phyloP scores from a whole-genome alignment of 1,140 invertebrate genomes.

The Calliopsis andreniformis region DNA sequence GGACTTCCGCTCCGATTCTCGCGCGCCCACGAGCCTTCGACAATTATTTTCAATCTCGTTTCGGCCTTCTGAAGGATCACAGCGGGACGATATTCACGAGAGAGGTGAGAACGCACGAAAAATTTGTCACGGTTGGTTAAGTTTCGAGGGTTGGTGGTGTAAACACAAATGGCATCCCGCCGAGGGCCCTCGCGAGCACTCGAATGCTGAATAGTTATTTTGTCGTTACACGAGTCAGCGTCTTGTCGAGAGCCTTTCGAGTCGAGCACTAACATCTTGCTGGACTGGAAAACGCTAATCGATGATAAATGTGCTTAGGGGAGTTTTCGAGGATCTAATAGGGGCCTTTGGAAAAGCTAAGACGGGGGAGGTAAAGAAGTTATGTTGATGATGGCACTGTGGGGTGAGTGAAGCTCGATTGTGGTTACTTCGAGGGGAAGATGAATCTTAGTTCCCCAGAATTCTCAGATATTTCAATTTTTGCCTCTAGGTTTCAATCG shows the following conservation, averaged over 20 bases:
- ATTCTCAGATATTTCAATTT: too few species aligned
- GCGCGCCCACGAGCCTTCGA: constrained; percentile 23
- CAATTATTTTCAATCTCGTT: constrained; percentile 60
- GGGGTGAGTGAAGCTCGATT: too few species aligned
- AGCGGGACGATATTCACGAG: constrained; percentile 46
- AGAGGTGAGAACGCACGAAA: constrained; percentile 36
- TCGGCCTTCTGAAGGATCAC: constrained; percentile 24
- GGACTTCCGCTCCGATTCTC: constrained; percentile 48
- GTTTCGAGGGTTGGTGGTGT: constrained; percentile 63
- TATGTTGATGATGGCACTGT: too few species aligned
- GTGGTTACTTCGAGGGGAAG: too few species aligned
- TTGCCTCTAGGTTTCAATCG: too few species aligned
- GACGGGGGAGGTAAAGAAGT: too few species aligned
- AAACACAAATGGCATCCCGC: constrained; percentile 73
- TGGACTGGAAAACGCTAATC: too few species aligned
- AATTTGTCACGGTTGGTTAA: constrained; percentile 69
- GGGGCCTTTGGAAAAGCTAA: too few species aligned
- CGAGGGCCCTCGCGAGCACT: constrained; percentile 49
- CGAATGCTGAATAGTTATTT: constrained; percentile 50
- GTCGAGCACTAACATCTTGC: neutral
- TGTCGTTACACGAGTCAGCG: constrained; percentile 38
- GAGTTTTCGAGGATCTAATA: too few species aligned
- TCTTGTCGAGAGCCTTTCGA: constrained; percentile 43
- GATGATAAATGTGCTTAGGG: neutral
- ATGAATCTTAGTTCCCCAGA: too few species aligned